phyloP scores from a whole-genome alignment of 2,888 invertebrate genomes.

The Hecatera dysodea region DNA sequence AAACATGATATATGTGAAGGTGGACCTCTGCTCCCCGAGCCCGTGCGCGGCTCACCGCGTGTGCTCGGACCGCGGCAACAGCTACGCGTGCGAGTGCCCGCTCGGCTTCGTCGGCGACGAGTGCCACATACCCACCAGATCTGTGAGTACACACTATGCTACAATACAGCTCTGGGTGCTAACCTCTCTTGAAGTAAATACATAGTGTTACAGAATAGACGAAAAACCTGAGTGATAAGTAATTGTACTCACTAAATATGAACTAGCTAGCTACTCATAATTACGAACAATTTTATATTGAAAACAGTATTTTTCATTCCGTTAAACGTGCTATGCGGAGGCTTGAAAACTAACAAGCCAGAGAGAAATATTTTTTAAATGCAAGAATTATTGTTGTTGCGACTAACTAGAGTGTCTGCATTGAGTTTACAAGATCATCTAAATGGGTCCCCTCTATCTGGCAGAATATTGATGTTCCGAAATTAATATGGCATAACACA shows the following conservation, averaged over 20 bases:
- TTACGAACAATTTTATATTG: no score
- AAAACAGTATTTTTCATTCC: no score
- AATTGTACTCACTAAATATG: no score
- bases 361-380: neutral
- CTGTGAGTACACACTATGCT: slow-evolving; percentile 84
- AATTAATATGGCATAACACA: no score
- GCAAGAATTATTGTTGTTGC: neutral
- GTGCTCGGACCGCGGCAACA: slow-evolving; percentile 94
- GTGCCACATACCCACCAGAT: slow-evolving; percentile 92
- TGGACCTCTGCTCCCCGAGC: slow-evolving; percentile 93
- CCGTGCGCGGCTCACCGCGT: slow-evolving; percentile 93
- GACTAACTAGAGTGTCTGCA: neutral
- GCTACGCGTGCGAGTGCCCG: slow-evolving; percentile 94
- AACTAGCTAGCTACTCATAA: no score
- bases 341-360: neutral
- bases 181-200: neutral
- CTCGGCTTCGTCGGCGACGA: slow-evolving; percentile 93
- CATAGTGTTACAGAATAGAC: no score
- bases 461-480: no score
- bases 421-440: neutral
- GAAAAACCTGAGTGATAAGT: no score
- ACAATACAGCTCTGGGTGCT: neutral
- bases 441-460: no score
- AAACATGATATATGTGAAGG: slow-evolving; percentile 80
- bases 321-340: no score